Base-by-base conservation (phyloP, 2,113 vertebrate species). In the Istiophorus platypterus region DNA sequence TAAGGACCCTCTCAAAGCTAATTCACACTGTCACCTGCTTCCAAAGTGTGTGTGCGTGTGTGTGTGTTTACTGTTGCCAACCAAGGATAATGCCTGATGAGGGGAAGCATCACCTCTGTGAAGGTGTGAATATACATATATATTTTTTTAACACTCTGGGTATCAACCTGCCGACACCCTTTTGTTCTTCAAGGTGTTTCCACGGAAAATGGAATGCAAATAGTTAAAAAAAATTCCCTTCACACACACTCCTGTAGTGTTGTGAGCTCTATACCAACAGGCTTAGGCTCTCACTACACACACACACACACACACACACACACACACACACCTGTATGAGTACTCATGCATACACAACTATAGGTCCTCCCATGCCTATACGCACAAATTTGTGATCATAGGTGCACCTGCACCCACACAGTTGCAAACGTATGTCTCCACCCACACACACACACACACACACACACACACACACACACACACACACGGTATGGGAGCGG, bases 391-490 rank as follows among this genome's bases (percentile, higher is more conserved):
- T 22, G 27, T 3, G 39, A 65, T 34, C 13, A 4, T 71, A 29
- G 12, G 4, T 9, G 6, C 39, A 18, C 57, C 24, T 18, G 57
- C 17, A n/a, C 11, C 15, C 76, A 51, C 76, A 58, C 51, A 68
- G 15, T 71, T 17, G 37, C 34, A 63, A n/a, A 85, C 34, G 47
- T 34, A 64, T 31, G 47, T 61, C 61, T 45, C 37, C 31, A 57
- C 58, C 56, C 69, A 45, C 47, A 74, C 71, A 57, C 73, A 78
- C 65, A 68, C 72, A 54, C 68, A 62, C 68, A 64, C 62, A 56
- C 24, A 61, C 13, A 59, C 29, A 41, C 41, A 47, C 71, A 57
- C 73, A 78, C 65, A 68, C 72, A 54, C 68, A 62, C 68, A 64
- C 62, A 56, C 24, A 61, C 13, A 59, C 29, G n/a, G n/a, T n/a